These are phyloP conservation scores for Pomatostomus ruficeps DNA, from an alignment of 2,113 vertebrate genomes.

Conservation along the genomic window DNA sequence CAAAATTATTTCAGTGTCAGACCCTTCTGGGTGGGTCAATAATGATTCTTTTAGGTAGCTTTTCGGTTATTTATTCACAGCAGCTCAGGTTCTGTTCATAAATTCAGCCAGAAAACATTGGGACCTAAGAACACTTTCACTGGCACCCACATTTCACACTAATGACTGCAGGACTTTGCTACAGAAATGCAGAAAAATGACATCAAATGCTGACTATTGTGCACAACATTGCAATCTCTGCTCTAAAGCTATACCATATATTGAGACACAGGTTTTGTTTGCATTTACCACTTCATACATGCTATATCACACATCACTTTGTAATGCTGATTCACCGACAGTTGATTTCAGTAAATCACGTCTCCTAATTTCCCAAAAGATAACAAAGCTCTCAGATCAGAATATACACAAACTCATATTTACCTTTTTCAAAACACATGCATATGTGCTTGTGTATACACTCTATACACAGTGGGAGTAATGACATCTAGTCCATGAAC, in stretches of 20 bases:
- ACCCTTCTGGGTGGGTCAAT: constrained; percentile 12
- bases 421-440: neutral
- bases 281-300: neutral
- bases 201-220: neutral
- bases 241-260: neutral
- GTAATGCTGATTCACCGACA: neutral
- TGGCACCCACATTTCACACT: neutral
- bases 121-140: neutral
- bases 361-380: neutral
- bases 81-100: neutral
- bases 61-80: constrained; percentile 16
- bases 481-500: neutral
- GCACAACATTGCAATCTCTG: neutral
- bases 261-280: neutral
- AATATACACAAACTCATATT: neutral
- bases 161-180: neutral
- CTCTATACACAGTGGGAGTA: rapidly evolving
- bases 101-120: neutral
- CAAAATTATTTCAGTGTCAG: neutral
- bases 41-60: neutral
- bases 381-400: neutral
- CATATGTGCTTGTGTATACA: neutral
- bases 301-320: neutral
- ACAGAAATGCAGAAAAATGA: neutral
- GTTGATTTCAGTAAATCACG: neutral